Evolutionary conservation across 2,113 vertebrate species (phyloP).

Genomic region (Macquaria ambigua): DNA sequence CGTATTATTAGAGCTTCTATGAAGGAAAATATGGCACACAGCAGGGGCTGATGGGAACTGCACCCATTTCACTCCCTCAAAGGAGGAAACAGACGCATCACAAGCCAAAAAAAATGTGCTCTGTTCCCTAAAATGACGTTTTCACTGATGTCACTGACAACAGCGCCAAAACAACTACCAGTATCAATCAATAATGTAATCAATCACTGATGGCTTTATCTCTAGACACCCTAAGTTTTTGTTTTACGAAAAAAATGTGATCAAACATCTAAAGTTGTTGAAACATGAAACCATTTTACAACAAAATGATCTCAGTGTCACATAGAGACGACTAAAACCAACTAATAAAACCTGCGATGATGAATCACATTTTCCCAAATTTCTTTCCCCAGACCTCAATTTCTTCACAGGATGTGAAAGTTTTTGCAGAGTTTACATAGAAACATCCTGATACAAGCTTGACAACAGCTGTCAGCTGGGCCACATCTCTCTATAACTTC

Average conservation of each 20-base stretch:
- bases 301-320: background rate
- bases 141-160: constrained; percentile 5
- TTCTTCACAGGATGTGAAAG: constrained; percentile 51
- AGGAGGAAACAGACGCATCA: constrained; percentile 36
- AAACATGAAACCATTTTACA: background rate
- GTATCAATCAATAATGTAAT: background rate
- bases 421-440: constrained; percentile 6
- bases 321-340: background rate
- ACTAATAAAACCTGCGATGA: constrained; percentile 2
- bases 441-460: constrained; percentile 13
- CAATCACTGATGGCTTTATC: constrained; percentile 3
- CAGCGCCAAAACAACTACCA: background rate
- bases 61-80: background rate
- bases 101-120: background rate
- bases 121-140: constrained; percentile 48
- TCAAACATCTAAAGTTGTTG: background rate
- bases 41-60: constrained; percentile 48
- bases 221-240: background rate
- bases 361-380: constrained; percentile 13
- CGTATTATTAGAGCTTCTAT: background rate
- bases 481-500: background rate
- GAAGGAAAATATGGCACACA: constrained; percentile 2
- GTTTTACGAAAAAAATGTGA: background rate
- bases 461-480: constrained; percentile 50
- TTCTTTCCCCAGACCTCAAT: background rate